phyloP scores from a whole-genome alignment of 2,113 vertebrate genomes.

The Equus quagga region DNA sequence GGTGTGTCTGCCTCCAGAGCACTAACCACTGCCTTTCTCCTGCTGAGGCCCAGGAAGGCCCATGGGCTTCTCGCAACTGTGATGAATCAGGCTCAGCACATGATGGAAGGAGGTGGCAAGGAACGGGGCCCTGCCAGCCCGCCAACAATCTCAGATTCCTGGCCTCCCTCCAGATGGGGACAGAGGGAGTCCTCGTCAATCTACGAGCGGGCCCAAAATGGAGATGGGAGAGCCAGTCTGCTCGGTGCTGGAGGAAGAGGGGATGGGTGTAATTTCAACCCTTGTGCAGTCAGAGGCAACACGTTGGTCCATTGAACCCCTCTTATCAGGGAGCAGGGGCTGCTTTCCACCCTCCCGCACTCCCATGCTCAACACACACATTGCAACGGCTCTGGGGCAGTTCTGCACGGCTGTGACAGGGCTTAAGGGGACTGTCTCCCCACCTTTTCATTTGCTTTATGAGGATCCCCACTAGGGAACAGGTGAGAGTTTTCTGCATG shows the following conservation, averaged over 20 bases:
- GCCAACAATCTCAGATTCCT: background rate
- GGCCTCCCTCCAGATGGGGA: background rate
- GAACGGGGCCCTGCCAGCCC: background rate
- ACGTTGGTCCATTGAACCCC: background rate
- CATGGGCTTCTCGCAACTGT: background rate
- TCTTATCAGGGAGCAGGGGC: accelerated
- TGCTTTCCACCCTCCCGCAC: accelerated
- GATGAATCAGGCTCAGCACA: background rate
- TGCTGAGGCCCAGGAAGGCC: background rate
- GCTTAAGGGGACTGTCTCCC: background rate
- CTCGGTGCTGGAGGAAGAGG: accelerated
- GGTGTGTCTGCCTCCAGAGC: background rate
- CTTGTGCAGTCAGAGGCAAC: background rate
- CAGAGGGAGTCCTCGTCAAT: background rate
- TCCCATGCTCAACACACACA: background rate
- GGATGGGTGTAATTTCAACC: too few species aligned
- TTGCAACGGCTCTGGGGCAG: background rate
- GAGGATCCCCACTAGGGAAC: background rate
- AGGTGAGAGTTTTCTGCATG: background rate
- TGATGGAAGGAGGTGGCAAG: background rate
- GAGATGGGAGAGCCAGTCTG: background rate
- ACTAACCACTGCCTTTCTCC: background rate
- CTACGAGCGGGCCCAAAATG: background rate
- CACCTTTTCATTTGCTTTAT: background rate
- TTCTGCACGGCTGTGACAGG: accelerated